These are phyloP conservation scores for Esox masquinongy DNA, from an alignment of 2,797 vertebrate species.

Conservation along the genomic window DNA sequence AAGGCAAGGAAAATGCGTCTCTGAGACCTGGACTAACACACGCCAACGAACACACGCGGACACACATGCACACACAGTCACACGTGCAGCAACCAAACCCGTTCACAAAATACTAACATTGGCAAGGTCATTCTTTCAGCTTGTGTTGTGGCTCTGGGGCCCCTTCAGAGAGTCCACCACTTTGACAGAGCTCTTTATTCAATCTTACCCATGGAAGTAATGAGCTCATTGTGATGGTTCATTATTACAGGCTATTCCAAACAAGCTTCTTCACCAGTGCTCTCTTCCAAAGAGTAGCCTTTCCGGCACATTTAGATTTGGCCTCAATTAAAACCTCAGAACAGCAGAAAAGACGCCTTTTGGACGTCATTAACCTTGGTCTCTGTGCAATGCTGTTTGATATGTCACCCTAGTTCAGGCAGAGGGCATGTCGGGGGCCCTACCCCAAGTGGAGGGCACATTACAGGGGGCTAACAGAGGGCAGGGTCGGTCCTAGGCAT, in stretches of 20 bases:
- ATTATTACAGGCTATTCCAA: slow-evolving; percentile 37
- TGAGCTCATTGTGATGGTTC: slow-evolving; percentile 24
- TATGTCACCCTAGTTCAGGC: not conserved
- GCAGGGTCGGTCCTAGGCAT: too few species aligned
- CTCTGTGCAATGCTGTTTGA: slow-evolving; percentile 20
- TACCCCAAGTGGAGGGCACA: too few species aligned
- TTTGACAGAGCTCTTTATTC: not conserved
- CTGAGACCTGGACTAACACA: not conserved
- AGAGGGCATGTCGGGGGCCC: too few species aligned
- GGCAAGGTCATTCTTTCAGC: too few species aligned
- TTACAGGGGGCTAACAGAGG: too few species aligned
- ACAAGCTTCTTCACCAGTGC: slow-evolving; percentile 36
- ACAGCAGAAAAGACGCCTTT: slow-evolving; percentile 31
- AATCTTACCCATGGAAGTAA: slow-evolving; percentile 17
- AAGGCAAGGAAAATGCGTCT: slow-evolving; percentile 16
- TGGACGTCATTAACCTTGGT: slow-evolving; percentile 30
- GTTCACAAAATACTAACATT: too few species aligned
- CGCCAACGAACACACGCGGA: not conserved
- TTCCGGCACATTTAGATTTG: slow-evolving; percentile 28
- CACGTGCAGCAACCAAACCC: too few species aligned
- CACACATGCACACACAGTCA: too few species aligned
- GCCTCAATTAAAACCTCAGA: slow-evolving; percentile 51
- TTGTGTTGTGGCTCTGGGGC: too few species aligned
- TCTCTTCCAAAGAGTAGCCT: slow-evolving; percentile 22
- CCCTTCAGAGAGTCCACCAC: not conserved